Conservation (phyloP, 2,797 vertebrate genomes). For the Crypturellus tataupa region DNA sequence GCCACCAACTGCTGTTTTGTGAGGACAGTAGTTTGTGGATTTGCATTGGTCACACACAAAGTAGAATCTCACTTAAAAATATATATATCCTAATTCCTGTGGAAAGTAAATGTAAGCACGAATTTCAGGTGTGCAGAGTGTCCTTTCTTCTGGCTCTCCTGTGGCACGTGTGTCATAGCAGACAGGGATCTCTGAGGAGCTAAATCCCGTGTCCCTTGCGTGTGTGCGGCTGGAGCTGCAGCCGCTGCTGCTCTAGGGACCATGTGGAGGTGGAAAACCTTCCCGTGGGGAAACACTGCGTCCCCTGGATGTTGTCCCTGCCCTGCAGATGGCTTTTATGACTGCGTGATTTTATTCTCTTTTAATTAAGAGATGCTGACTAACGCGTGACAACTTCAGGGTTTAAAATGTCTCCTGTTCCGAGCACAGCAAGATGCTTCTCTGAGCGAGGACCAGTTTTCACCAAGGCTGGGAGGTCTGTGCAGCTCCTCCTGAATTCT, state of each 20-base stretch:
- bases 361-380: background rate
- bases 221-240: background rate
- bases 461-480: background rate
- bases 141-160: background rate
- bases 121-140: background rate
- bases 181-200: accelerated
- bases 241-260: background rate
- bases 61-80: background rate
- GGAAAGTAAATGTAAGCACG: background rate
- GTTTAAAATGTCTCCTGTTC: background rate
- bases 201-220: accelerated
- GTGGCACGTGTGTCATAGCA: background rate
- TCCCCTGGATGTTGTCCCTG: background rate
- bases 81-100: background rate
- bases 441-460: background rate
- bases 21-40: background rate
- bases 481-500: background rate
- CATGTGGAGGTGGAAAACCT: background rate
- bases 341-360: background rate
- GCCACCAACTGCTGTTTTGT: background rate
- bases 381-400: background rate
- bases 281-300: background rate
- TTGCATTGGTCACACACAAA: background rate
- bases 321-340: background rate
- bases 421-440: background rate